Evolutionary conservation across 2,113 vertebrate genomes (phyloP).

Genomic region (Sinocyclocheilus rhinocerous): DNA sequence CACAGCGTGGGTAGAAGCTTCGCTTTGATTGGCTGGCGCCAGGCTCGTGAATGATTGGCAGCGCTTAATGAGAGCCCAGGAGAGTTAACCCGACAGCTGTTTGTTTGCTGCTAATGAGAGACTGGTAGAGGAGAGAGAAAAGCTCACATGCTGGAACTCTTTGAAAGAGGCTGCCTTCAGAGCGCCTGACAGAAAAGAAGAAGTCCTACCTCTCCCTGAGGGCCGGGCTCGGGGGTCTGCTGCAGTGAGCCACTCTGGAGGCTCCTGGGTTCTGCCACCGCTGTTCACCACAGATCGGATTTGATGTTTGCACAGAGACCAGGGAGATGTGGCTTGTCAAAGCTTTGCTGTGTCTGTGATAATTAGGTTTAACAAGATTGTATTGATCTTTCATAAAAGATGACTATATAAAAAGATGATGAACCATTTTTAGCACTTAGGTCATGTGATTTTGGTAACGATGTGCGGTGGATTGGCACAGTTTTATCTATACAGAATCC

Average conservation of each 20-base stretch:
- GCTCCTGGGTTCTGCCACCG: conserved; percentile 29
- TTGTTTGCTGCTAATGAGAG: conserved; percentile 80
- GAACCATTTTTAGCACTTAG: conserved; percentile 15
- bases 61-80: conserved; percentile 77
- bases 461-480: background rate
- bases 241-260: background rate
- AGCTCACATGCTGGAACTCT: conserved; percentile 70
- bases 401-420: conserved; percentile 2
- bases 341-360: conserved; percentile 34
- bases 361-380: conserved; percentile 25
- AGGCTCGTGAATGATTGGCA: conserved; percentile 71
- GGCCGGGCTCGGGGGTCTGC: conserved; percentile 65
- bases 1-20: conserved; percentile 66
- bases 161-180: conserved; percentile 69
- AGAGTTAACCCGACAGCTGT: conserved; percentile 78
- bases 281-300: conserved; percentile 13
- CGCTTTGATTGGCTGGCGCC: conserved; percentile 73
- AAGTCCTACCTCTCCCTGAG: conserved; percentile 69
- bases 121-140: conserved; percentile 70
- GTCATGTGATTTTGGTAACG: background rate
- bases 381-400: conserved; percentile 12
- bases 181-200: conserved; percentile 65
- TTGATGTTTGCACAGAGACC: conserved; percentile 23
- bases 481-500: background rate
- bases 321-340: conserved; percentile 6